Base-by-base conservation (phyloP, 2,113 vertebrate genomes). In the Jacana jacana region DNA sequence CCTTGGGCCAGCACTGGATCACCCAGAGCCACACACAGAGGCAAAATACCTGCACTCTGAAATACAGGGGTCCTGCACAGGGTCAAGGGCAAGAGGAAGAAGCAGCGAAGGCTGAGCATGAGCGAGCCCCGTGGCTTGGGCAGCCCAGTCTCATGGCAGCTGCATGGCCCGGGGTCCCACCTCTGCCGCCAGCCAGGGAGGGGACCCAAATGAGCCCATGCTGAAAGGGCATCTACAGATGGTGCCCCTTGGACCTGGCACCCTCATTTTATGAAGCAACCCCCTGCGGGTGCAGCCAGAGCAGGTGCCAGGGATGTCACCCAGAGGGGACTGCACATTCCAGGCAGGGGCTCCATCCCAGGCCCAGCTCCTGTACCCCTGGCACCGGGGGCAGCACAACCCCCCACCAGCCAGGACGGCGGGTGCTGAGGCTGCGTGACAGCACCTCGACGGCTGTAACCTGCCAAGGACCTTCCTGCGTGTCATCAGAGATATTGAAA, bases 1-100 rank as follows among this genome's bases (percentile, higher is more conserved):
- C 40, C 85, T 30, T n/a, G 57, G 57, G 40, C 19, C 30, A 75
- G 61, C 84, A 17, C 6, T 30, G 4, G 37, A 13, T 40, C 1
- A 1, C 23, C 55, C 65, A 48, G 57, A 49, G 31, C 6, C 30
- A 20, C 0, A 0, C 0, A 5, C 13, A 48, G 42, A 57, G 37
- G 52, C 27, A 57, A 37, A 60, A 23, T 52, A 33, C 2, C 13
- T 6, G 4, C 0, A 0, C 17, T 3, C 20, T 4, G 10, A 35
- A 60, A n/a, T 1, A 6, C 0, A 0, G 31, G 60, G 22, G 2
- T 60, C 8, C 4, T 0, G 19, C 5, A n/a, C 11, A 10, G 61
- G 46, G 7, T 7, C 10, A 40, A 31, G 28, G 1, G 33, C 51
- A 25, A 19, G 10, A 58, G 61, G 40, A 48, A n/a, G 20, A 23